phyloP scores from a whole-genome alignment of 2,113 vertebrate genomes.

The Todiramphus saurophagus region DNA sequence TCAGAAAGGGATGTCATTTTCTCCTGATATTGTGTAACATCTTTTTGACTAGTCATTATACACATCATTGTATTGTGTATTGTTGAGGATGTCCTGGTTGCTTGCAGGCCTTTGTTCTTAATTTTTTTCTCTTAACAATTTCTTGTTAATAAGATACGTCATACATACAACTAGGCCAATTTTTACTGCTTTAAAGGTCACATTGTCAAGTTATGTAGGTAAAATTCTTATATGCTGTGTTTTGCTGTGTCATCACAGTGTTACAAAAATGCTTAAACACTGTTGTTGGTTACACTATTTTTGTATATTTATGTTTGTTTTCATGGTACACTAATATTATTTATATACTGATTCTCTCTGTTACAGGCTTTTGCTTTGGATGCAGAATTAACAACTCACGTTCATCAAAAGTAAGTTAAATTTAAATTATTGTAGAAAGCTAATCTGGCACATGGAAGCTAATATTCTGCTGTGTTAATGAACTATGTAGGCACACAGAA shows the following conservation, averaged over 20 bases:
- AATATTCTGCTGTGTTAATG: neutral
- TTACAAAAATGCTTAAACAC: neutral
- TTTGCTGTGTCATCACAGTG: neutral
- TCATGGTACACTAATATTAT: neutral
- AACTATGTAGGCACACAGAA: neutral
- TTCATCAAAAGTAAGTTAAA: neutral
- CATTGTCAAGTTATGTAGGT: neutral
- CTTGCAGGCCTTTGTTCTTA: neutral
- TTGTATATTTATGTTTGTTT: neutral
- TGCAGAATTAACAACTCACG: neutral
- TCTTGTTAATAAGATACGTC: neutral
- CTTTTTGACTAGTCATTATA: neutral
- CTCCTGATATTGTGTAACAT: neutral
- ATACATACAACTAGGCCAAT: neutral
- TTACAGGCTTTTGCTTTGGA: neutral
- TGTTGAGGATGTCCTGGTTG: neutral
- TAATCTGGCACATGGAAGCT: neutral
- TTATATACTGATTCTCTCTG: neutral
- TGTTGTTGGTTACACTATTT: neutral
- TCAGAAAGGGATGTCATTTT: neutral
- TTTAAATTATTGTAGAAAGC: neutral
- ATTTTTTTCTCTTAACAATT: neutral
- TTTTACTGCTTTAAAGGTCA: neutral
- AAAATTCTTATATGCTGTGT: neutral
- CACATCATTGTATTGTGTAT: neutral